A percentile compares a stretch with the other conserved stretches of the same genome.
These are phyloP conservation scores for Plumapathes pennacea DNA, from an alignment of 92 coral and sea anemone species.

Conservation along the genomic window DNA sequence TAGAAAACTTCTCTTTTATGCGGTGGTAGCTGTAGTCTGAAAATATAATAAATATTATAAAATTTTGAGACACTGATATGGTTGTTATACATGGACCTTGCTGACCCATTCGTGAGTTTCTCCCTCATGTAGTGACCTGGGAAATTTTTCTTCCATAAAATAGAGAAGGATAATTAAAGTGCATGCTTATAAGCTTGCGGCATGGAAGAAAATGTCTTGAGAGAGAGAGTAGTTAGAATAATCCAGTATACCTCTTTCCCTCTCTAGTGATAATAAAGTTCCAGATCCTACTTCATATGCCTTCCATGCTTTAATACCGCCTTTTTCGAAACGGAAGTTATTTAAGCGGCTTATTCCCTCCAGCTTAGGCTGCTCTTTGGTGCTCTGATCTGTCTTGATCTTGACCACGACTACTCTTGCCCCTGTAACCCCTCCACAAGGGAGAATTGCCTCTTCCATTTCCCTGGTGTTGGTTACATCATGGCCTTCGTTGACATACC, in stretches of 20 bases:
- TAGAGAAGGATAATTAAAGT: neutral
- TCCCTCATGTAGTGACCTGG: too few species aligned
- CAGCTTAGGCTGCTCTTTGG: slow-evolving; percentile 5
- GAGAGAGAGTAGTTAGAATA: neutral
- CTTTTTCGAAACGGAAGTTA: slow-evolving; percentile 16
- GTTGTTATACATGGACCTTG: neutral
- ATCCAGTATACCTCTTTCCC: slow-evolving; percentile 3
- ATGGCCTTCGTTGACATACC: slow-evolving; percentile 29
- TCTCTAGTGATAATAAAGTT: too few species aligned
- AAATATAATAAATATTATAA: neutral
- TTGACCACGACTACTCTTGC: slow-evolving; percentile 20
- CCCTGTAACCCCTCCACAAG: slow-evolving; percentile 22
- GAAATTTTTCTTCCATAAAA: too few species aligned
- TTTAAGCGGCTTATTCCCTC: slow-evolving; percentile 25
- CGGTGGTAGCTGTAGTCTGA: slow-evolving; percentile 4
- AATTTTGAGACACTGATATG: neutral
- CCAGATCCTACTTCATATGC: slow-evolving; percentile 35
- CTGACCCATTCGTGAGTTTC: too few species aligned
- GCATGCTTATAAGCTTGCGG: neutral
- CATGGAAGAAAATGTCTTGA: too few species aligned
- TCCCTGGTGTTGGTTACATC: slow-evolving; percentile 18
- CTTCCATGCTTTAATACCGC: slow-evolving; percentile 23
- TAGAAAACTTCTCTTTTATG: slow-evolving; percentile 1
- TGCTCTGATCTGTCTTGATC: neutral
- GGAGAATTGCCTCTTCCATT: slow-evolving; percentile 12